Conservation (phyloP, 2,113 vertebrate genomes). For the human (Homo sapiens) region GRCh38 chr16:67424001-67424500, state of each 20-base stretch:
- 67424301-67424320: constrained; percentile 66
- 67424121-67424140: not conserved
- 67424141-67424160: not conserved
- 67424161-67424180: not conserved
- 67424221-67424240: constrained; percentile 14
- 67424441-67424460: constrained; percentile 35
- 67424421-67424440: constrained; percentile 68
- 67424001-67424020: constrained; percentile 68
- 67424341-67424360: constrained; percentile 17
- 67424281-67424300: constrained; percentile 53
- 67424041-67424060: constrained; percentile 32
- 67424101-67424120: not conserved
- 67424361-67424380: constrained; percentile 57
- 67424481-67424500: not conserved
- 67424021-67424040: constrained; percentile 64
- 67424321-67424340: constrained; percentile 66
- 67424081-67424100: constrained; percentile 23
- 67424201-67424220: not conserved
- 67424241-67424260: not conserved
- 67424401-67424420: constrained; percentile 67
- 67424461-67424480: constrained; percentile 62
- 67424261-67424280: constrained; percentile 13
- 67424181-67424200: not conserved
- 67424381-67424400: constrained; percentile 58
- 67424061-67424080: not conserved